A percentile compares a stretch with the other conserved stretches of the same genome.
Conservation (phyloP, 2,113 vertebrate species). For the Notothenia coriiceps region DNA sequence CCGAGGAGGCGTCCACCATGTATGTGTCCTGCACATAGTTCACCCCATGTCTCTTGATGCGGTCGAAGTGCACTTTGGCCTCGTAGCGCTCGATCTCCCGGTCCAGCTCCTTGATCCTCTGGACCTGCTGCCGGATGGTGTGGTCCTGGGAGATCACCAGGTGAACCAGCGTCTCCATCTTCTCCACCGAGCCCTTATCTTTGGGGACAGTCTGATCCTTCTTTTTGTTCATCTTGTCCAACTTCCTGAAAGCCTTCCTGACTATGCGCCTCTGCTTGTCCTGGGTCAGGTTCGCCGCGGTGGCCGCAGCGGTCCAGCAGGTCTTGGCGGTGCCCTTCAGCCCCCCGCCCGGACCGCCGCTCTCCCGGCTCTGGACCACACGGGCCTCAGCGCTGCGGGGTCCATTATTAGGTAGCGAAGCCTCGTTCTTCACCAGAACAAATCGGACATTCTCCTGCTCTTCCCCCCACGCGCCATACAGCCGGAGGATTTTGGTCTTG, state of each 20-base stretch:
- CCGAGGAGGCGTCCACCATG: slow-evolving; percentile 84
- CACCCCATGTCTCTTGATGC: slow-evolving; percentile 90
- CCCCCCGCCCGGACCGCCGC: slow-evolving; percentile 76
- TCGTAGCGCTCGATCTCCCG: slow-evolving; percentile 93
- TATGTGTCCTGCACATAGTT: slow-evolving; percentile 99
- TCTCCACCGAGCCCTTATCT: slow-evolving; percentile 85
- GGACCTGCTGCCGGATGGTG: slow-evolving; percentile 95
- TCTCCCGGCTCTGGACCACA: slow-evolving; percentile 92
- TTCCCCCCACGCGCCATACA: slow-evolving; percentile 95
- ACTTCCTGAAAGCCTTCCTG: slow-evolving; percentile 94
- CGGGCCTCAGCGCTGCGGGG: slow-evolving; percentile 95
- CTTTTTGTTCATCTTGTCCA: slow-evolving; percentile 94
- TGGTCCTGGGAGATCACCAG: slow-evolving; percentile 97
- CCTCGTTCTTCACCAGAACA: slow-evolving; percentile 93
- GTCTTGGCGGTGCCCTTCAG: slow-evolving; percentile 74
- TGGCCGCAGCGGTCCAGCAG: slow-evolving; percentile 69
- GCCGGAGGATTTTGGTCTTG: slow-evolving; percentile 92
- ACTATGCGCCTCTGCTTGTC: slow-evolving; percentile 94
- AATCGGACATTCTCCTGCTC: slow-evolving; percentile 96
- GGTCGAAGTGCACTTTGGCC: slow-evolving; percentile 91
- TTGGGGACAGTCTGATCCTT: slow-evolving; percentile 82
- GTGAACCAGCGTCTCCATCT: slow-evolving; percentile 96
- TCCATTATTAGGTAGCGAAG: slow-evolving; percentile 90
- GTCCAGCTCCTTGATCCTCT: slow-evolving; percentile 92
- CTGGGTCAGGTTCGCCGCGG: slow-evolving; percentile 77